A percentile compares a stretch with the other conserved stretches of the same genome.
Conservation (phyloP, 2,113 vertebrate genomes). For the Prunella himalayana region DNA sequence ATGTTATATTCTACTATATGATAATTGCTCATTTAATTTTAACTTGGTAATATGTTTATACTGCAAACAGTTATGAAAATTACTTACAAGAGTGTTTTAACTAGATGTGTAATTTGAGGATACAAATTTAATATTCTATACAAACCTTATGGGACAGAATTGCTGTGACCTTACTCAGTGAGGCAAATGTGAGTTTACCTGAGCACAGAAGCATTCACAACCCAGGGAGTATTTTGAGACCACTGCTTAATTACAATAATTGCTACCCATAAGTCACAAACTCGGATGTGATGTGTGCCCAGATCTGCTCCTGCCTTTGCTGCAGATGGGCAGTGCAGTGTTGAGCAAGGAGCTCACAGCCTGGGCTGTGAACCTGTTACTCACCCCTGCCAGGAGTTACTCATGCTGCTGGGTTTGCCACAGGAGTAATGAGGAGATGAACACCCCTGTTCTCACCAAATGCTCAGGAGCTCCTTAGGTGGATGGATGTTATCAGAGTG, state of each 20-base stretch:
- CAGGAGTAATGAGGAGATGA: background rate
- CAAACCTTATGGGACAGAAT: background rate
- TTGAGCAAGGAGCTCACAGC: background rate
- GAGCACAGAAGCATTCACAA: background rate
- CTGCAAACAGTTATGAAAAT: conserved; percentile 14
- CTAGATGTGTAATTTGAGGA: background rate
- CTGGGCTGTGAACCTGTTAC: background rate
- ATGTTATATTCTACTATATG: background rate
- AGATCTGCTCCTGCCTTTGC: background rate
- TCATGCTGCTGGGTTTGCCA: background rate
- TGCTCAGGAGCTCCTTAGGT: background rate
- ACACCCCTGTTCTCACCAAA: background rate
- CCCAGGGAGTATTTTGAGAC: background rate
- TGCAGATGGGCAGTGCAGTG: background rate
- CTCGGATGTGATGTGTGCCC: background rate
- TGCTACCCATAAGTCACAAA: background rate
- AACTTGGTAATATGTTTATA: background rate
- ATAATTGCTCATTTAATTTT: conserved; percentile 40
- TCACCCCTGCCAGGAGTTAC: background rate
- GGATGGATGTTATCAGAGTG: rapidly evolving
- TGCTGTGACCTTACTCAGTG: background rate
- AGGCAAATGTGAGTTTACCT: background rate
- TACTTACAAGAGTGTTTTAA: background rate
- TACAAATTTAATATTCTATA: background rate
- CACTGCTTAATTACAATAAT: conserved; percentile 7